Percentiles rank a stretch among this genome's conserved stretches.
Evolutionary conservation across 2,113 vertebrate species (phyloP).

Genomic region (Trichomycterus rosablanca): DNA sequence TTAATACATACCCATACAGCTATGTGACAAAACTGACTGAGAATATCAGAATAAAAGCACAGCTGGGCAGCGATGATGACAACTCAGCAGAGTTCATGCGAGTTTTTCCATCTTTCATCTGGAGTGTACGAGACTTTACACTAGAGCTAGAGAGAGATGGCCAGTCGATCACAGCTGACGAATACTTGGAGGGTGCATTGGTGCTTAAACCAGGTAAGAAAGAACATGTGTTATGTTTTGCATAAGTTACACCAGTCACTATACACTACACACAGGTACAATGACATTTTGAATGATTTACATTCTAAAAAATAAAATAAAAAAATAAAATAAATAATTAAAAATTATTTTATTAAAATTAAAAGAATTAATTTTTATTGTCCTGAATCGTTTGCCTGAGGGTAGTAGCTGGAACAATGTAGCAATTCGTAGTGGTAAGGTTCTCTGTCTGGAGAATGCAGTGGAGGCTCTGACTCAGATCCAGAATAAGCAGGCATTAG

Average conservation of each 20-base stretch:
- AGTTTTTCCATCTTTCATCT: conserved; percentile 66
- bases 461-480: conserved; percentile 40
- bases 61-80: conserved; percentile 3
- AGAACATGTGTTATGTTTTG: not conserved
- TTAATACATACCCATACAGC: conserved; percentile 33
- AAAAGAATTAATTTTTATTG: too few species aligned
- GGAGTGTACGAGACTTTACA: conserved; percentile 63
- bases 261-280: too few species aligned
- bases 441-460: conserved; percentile 55
- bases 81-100: conserved; percentile 46
- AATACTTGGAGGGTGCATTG: conserved; percentile 48
- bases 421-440: conserved; percentile 45
- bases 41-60: conserved; percentile 57
- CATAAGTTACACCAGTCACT: too few species aligned
- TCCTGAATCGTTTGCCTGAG: too few species aligned
- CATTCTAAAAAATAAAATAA: too few species aligned
- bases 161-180: conserved; percentile 36
- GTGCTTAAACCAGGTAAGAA: conserved; percentile 28
- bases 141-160: conserved; percentile 40
- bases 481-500: conserved; percentile 47
- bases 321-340: too few species aligned
- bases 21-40: conserved; percentile 61
- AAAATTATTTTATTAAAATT: too few species aligned
- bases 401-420: too few species aligned
- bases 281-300: too few species aligned